These are phyloP conservation scores for Eubasilissa regina DNA, from an alignment of 1,140 invertebrate species.

Conservation along the genomic window DNA sequence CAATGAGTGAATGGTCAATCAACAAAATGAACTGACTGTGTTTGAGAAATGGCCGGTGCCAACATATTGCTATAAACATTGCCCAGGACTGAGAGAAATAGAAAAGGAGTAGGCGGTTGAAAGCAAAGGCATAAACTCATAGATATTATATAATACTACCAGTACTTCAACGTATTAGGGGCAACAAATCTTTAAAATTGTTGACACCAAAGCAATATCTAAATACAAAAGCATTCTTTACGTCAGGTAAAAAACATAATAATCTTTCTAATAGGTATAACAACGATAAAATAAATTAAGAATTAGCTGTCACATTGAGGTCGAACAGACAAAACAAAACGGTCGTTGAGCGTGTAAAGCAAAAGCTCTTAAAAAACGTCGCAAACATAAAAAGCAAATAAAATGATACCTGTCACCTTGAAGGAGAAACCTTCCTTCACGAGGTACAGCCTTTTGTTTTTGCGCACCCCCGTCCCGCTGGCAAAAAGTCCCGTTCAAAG, in stretches of 20 bases:
- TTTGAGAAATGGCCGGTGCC: too few relatives aligned
- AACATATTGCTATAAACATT: too few relatives aligned
- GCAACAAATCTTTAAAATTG: too few relatives aligned
- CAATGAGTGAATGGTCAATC: too few relatives aligned
- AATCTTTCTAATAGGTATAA: background rate
- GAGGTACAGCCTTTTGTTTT: background rate
- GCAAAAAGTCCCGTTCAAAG: constrained; percentile 45
- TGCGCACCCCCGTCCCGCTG: constrained; percentile 50
- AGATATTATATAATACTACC: too few relatives aligned
- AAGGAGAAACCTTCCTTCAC: background rate
- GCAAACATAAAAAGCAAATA: background rate
- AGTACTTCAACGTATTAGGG: too few relatives aligned
- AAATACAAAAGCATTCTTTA: background rate
- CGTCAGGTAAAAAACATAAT: background rate
- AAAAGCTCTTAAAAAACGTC: constrained; percentile 9
- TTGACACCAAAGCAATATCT: too few relatives aligned
- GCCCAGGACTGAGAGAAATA: too few relatives aligned
- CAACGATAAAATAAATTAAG: background rate
- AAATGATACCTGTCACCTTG: constrained; percentile 26
- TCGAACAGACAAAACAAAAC: constrained; percentile 1
- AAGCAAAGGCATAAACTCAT: too few relatives aligned
- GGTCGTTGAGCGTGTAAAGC: background rate
- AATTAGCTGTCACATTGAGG: constrained; percentile 15
- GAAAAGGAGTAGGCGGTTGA: too few relatives aligned
- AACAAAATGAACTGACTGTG: too few relatives aligned